Evolutionary conservation across 2,797 vertebrate genomes (phyloP).

Genomic region (Sparus aurata): DNA sequence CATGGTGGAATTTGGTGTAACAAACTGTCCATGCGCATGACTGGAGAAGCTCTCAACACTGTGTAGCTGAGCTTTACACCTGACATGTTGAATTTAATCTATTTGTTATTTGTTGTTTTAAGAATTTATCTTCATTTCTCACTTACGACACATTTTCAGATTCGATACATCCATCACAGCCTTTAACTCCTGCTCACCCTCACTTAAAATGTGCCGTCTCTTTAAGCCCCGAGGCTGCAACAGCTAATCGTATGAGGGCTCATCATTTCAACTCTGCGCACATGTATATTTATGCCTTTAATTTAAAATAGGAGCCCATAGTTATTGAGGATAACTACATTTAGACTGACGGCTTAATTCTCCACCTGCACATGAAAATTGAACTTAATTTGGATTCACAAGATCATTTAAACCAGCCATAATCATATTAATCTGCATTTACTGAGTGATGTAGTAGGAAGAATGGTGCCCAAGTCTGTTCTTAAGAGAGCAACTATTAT

Average conservation of each 20-base stretch:
- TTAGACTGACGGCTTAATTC: slow-evolving; percentile 14
- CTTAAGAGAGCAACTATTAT: slow-evolving; percentile 32
- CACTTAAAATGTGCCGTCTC: slow-evolving; percentile 19
- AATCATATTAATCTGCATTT: slow-evolving; percentile 7
- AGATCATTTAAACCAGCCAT: slow-evolving; percentile 19
- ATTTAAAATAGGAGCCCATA: slow-evolving; percentile 25
- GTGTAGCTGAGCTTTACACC: not conserved
- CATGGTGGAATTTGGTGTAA: not conserved
- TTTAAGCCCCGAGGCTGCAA: slow-evolving; percentile 40
- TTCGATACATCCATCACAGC: slow-evolving; percentile 24
- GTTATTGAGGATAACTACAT: slow-evolving; percentile 22
- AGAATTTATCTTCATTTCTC: slow-evolving; percentile 23
- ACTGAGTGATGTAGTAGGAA: not conserved
- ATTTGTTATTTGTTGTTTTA: slow-evolving; percentile 14
- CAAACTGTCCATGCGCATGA: slow-evolving; percentile 19
- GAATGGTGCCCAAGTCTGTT: slow-evolving; percentile 16
- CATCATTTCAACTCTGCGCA: slow-evolving; percentile 32
- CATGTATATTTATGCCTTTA: slow-evolving; percentile 47
- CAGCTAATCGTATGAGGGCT: slow-evolving; percentile 45
- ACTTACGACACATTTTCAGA: slow-evolving; percentile 21
- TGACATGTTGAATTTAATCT: slow-evolving; percentile 19
- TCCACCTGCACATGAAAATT: slow-evolving; percentile 17
- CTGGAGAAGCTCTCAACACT: slow-evolving; percentile 5
- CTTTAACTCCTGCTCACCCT: slow-evolving; percentile 33
- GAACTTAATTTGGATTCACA: slow-evolving; percentile 13